Base-by-base conservation (phyloP, 2,113 vertebrate species). In the Oryctolagus cuniculus region DNA sequence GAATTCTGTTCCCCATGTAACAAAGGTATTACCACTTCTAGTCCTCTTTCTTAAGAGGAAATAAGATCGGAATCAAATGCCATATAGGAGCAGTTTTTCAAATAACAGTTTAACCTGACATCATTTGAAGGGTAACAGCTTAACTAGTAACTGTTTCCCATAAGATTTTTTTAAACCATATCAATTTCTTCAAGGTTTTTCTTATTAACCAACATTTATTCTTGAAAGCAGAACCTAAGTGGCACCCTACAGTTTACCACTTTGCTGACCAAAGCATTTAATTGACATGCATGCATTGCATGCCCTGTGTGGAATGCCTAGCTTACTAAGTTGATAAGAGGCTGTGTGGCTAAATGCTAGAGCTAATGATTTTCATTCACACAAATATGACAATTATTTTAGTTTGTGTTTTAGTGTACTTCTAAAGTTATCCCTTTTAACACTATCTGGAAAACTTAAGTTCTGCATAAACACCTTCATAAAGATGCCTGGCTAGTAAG, bases 181-280 rank as follows among this genome's bases (percentile, higher is more conserved):
- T 1, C 2, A 98, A 98, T 63, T 99, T 99, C 82, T 99, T 98
- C 93, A 99, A 99, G 99, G 98, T 98, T 58, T 99, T 99, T 96
- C 98, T 98, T 0, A 98, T 99, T 98, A 99, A 99, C 98, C 98
- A 99, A 93, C 97, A 99, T 87, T 98, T 98, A 64, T 98, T 98
- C 97, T 98, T 99, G 96, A 99, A 99, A 98, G 97, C 96, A 0
- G 98, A 99, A 95, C 98, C 98, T 0, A 99, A 99, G 91, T 97
- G 96, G 93, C 87, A 96, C 0, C 0, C 94, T 99, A 91, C 98
- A 98, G 0, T 98, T 99, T 95, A 98, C 98, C 98, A 99, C 96
- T 99, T 99, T 0, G 98, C 99, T 75, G 98, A 99, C 27, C 96
- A 95, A 61, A 88, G 98, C 0, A 97, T 98, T 0, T 99, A 98